These are phyloP conservation scores for Phylloscopus trochilus DNA, from an alignment of 2,113 vertebrate genomes.

Conservation along the genomic window DNA sequence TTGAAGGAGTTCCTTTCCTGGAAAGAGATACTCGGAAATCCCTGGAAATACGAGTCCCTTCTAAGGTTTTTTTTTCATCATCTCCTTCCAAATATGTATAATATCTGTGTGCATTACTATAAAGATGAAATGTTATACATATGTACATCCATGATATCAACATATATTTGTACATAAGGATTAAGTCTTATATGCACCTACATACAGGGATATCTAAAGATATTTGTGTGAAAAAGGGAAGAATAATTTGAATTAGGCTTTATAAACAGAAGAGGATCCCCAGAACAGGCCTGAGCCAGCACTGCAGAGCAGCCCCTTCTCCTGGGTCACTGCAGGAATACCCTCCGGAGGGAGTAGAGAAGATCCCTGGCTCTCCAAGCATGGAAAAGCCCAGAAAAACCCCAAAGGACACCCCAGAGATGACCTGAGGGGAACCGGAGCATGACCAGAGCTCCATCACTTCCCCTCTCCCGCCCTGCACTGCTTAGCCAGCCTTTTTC, in stretches of 20 bases:
- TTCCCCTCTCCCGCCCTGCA: background rate
- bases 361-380: background rate
- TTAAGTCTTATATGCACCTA: background rate
- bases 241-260: background rate
- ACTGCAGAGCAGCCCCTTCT: background rate
- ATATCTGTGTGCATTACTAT: background rate
- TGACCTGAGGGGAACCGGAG: background rate
- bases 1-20: background rate
- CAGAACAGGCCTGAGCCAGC: background rate
- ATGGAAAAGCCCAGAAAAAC: background rate
- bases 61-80: background rate
- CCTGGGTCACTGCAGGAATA: background rate
- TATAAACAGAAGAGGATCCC: background rate
- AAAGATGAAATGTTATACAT: background rate
- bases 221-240: background rate
- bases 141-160: background rate
- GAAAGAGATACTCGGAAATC: background rate
- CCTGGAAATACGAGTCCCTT: background rate
- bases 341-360: rapidly evolving
- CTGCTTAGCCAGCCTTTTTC: background rate
- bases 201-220: background rate
- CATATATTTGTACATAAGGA: background rate
- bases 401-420: background rate
- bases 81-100: background rate
- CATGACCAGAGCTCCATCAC: background rate